Base-by-base conservation (phyloP, 1,140 invertebrate species). In the Agraylea sexmaculata region DNA sequence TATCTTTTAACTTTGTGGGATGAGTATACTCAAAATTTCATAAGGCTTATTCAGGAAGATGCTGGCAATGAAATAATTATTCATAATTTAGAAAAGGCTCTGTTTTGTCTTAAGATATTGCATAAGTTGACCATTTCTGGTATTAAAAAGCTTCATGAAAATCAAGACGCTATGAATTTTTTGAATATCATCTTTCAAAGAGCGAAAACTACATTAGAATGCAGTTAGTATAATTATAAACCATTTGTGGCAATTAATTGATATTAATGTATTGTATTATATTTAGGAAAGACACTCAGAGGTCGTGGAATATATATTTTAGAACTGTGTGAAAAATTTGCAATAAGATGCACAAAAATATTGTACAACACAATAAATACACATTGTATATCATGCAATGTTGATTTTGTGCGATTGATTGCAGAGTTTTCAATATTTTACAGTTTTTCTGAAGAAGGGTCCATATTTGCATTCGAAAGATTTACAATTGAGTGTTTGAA, bases 401-500 rank as follows among this genome's bases (percentile, higher is more conserved):
- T n/a, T n/a, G n/a, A n/a, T n/a, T n/a, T n/a, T n/a, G 72, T 87
- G 16, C 75, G 81, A 40, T 79, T 89, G 20, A 80, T 93, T 36
- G 68, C 76, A 38, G 80, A 92, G 53, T 85, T 91, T 53, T 74
- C 83, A 16, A 71, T 82, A 31, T 82, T 77, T 57, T 90, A 88
- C 63, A 82, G 86, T 47, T 95, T 96, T 57, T 87, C 85, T 15
- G 74, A 81, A 30, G 65, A 69, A 37, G 83, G 80, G 23, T 74
- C 83, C 62, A 63, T 69, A 49, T 70, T 80, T 20, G 59, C 81
- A 17, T 92, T 88, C 65, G 85, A 90, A 56, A 68, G 77, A 54
- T 88, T 94, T 57, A 78, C 78, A 27, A 87, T 95, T 46, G 84
- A 90, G 44, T 87, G 83, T 50, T 73, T 95, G 40, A 93, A 92